Conservation (phyloP, 2,797 vertebrate species). For the Heterohyrax brucei region DNA sequence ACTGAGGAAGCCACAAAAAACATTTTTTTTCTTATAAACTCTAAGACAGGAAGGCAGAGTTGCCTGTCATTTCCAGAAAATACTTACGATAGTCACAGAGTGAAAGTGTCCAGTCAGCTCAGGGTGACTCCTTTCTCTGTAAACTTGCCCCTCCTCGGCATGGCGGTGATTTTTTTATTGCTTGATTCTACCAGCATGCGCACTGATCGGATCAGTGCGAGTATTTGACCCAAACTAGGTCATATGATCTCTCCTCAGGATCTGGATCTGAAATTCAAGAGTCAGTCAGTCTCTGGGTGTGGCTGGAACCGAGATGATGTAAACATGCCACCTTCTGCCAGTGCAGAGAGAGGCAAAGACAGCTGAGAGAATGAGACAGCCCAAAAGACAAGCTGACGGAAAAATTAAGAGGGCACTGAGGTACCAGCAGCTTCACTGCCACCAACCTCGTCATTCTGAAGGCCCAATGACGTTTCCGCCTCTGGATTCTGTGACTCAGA, state of each 20-base stretch:
- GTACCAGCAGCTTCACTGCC: not conserved
- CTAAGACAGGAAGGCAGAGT: not conserved
- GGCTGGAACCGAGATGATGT: conserved; percentile 8
- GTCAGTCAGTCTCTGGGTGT: not conserved
- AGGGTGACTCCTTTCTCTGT: conserved; percentile 22
- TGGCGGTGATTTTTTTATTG: not conserved
- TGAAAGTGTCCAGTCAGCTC: not conserved
- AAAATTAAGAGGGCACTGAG: not conserved
- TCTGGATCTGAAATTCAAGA: conserved; percentile 53
- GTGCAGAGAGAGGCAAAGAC: conserved; percentile 26
- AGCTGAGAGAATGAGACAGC: conserved; percentile 30
- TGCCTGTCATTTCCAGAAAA: conserved; percentile 3
- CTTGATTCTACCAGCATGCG: not conserved
- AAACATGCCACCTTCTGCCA: conserved; percentile 35
- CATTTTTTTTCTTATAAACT: not conserved
- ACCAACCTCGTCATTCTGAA: not conserved
- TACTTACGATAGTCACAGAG: not conserved
- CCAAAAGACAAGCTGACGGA: not conserved
- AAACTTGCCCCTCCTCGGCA: not conserved
- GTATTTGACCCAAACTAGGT: not conserved
- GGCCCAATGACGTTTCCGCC: not conserved
- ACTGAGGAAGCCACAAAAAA: not conserved
- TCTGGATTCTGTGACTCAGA: not conserved
- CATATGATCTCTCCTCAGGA: conserved; percentile 6
- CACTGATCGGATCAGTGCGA: not conserved